A percentile compares a stretch with the other conserved stretches of the same genome.
Evolutionary conservation across 1,140 invertebrate species (phyloP).

Genomic region (Dreissena polymorpha): DNA sequence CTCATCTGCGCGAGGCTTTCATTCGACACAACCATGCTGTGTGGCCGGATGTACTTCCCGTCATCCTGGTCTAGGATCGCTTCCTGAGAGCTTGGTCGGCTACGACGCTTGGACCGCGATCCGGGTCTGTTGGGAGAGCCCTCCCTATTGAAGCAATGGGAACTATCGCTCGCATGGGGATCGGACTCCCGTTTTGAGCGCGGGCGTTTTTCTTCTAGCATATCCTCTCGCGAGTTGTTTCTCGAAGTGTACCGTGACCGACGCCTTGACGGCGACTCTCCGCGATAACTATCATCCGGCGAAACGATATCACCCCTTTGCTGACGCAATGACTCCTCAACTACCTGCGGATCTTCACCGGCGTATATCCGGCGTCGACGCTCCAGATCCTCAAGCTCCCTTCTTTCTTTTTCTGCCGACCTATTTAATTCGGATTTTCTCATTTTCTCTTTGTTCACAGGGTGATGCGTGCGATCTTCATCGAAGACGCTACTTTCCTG

Average conservation of each 20-base stretch:
- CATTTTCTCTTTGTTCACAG: constrained; percentile 46
- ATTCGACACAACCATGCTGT: constrained; percentile 66
- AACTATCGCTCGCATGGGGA: constrained; percentile 66
- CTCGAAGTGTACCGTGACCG: constrained; percentile 50
- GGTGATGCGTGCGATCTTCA: constrained; percentile 47
- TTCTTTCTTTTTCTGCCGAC: constrained; percentile 43
- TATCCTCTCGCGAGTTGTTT: constrained; percentile 71
- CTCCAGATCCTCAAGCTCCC: constrained; percentile 51
- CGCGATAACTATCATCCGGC: constrained; percentile 46
- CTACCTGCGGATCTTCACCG: constrained; percentile 38
- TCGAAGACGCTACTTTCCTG: constrained; percentile 41
- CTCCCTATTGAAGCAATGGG: constrained; percentile 71
- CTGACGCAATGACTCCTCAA: constrained; percentile 23
- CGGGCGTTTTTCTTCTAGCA: constrained; percentile 67
- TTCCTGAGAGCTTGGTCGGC: constrained; percentile 68
- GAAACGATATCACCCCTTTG: constrained; percentile 48
- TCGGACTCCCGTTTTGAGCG: constrained; percentile 62
- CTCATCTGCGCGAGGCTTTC: constrained; percentile 66
- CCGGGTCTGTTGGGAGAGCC: constrained; percentile 70
- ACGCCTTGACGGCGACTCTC: constrained; percentile 62
- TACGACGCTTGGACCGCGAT: constrained; percentile 55
- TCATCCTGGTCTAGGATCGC: constrained; percentile 68
- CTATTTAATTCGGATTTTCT: constrained; percentile 52
- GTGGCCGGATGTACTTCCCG: constrained; percentile 59
- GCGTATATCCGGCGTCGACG: constrained; percentile 42